Evolutionary conservation across 1,140 invertebrate species (phyloP).

Genomic region (Lithobius niger): DNA sequence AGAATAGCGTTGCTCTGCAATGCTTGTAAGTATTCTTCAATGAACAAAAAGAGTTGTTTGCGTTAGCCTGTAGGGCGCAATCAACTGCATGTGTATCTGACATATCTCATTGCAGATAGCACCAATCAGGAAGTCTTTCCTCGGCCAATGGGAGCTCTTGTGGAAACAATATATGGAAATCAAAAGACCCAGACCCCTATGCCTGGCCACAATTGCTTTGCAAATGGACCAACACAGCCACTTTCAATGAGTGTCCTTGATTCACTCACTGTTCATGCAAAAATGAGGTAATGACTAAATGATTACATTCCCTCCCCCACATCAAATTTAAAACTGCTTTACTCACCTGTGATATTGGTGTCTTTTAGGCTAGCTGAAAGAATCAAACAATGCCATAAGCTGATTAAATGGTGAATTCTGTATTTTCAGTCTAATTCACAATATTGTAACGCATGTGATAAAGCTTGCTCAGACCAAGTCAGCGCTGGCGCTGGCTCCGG

Average conservation of each 20-base stretch:
- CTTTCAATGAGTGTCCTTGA: slow-evolving; percentile 84
- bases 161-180: slow-evolving; percentile 73
- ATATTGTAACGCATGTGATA: slow-evolving; percentile 75
- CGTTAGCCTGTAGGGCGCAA: too few species aligned
- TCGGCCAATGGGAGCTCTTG: slow-evolving; percentile 71
- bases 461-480: slow-evolving; percentile 75
- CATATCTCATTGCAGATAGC: slow-evolving; percentile 36
- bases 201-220: slow-evolving; percentile 36
- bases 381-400: too few species aligned
- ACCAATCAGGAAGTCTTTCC: slow-evolving; percentile 37
- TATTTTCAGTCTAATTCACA: slow-evolving; percentile 63
- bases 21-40: slow-evolving; percentile 47
- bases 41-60: not conserved
- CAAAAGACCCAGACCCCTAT: slow-evolving; percentile 41
- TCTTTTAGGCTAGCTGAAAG: too few species aligned
- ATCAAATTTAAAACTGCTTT: too few species aligned
- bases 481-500: slow-evolving; percentile 67
- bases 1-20: slow-evolving; percentile 84
- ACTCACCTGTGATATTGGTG: too few species aligned
- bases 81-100: too few species aligned
- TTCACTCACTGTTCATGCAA: slow-evolving; percentile 89
- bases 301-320: too few species aligned
- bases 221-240: slow-evolving; percentile 57
- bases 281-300: slow-evolving; percentile 71
- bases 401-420: too few species aligned